Evolutionary conservation across 2,797 vertebrate species (phyloP).

Genomic region (Anguilla pacifica): DNA sequence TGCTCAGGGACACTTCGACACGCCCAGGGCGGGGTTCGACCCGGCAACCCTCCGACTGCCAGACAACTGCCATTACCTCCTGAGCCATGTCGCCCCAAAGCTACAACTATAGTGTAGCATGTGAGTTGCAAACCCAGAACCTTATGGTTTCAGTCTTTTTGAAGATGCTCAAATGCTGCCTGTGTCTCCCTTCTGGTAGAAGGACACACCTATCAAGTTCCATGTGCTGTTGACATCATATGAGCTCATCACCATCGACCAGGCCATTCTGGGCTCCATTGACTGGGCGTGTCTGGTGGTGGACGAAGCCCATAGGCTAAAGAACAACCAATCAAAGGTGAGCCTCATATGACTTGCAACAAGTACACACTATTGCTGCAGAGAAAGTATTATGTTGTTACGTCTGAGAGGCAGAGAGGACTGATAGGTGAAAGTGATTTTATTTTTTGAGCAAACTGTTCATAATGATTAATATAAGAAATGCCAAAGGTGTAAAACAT

Average conservation of each 20-base stretch:
- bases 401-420: not conserved
- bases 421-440: not conserved
- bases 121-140: not conserved
- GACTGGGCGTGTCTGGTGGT: constrained; percentile 97
- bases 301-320: constrained; percentile 95
- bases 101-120: not conserved
- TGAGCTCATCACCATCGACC: constrained; percentile 97
- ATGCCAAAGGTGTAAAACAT: not conserved
- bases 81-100: too few species aligned
- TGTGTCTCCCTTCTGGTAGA: constrained; percentile 70
- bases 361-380: not conserved
- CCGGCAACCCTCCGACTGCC: too few species aligned
- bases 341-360: constrained; percentile 10
- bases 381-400: not conserved
- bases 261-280: constrained; percentile 92
- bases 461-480: not conserved
- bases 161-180: not conserved
- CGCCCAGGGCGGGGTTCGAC: too few species aligned
- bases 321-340: constrained; percentile 99
- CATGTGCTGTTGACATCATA: constrained; percentile 96
- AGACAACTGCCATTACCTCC: too few species aligned
- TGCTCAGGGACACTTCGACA: too few species aligned
- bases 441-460: not conserved
- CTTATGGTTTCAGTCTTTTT: not conserved
- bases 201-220: constrained; percentile 96